Evolutionary conservation across 2,113 vertebrate species (phyloP), one percentile per base, ranked within the genome.

Genomic region (Leuciscus idus): DNA sequence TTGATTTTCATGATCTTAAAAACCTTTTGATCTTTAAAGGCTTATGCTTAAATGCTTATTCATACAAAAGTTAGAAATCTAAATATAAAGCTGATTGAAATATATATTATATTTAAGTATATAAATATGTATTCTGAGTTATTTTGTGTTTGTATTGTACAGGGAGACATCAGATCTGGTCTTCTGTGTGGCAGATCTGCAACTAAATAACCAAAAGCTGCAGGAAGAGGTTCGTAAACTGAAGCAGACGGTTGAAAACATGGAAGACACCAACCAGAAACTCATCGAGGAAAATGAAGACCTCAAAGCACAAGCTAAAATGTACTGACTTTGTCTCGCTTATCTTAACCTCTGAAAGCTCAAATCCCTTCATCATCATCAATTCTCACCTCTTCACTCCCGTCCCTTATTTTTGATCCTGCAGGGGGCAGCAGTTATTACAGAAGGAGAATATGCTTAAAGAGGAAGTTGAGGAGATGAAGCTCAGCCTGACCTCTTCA

Each of bases 381-480:
- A 57, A 23, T 57, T 57, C 55, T 57, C 2, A 46, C 26, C n/a
- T 26, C 1, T 6, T 80, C 23, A 43, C 23, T 64, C 13, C 57
- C 8, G 2, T 30, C 4, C 10, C 28, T 50, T 30, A 9, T 33
- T 2, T 33, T 28, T 50, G 39, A 9, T 33, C 57, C 73, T 28
- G 28, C 91, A 99, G 98, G 64, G 94, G 94, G 85, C 96, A 96
- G 87, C 96, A 97, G 87, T 93, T 95, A 52, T 89, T 95, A 23
- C 91, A 92, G 90, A 96, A 94, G 90, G 95, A 94, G 89, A 96
- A 95, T 89, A 92, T 95, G 48, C 90, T 98, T 86, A 96, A 97
- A 88, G 96, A 98, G 52, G 97, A 98, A 55, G 93, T 99, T 81
- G 98, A 99, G 91, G 97, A 98, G 90, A 94, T 96, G 92, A 98